Percentiles rank a stretch among this genome's conserved stretches.
Conservation (phyloP, 37 sponge, comb jelly and placozoan genomes). For the Ephydatia muelleri region DNA sequence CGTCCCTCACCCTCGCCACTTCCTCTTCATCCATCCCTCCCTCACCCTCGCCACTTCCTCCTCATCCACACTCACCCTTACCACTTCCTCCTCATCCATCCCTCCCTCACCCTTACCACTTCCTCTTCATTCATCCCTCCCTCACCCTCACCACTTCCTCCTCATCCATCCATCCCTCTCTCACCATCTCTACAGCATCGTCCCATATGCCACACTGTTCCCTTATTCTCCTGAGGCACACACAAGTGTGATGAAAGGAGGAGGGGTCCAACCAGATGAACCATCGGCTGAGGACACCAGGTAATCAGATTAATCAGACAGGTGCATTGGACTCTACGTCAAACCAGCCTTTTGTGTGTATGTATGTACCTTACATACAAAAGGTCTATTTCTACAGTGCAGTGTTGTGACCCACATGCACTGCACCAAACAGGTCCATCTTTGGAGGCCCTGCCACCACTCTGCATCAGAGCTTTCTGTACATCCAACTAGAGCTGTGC, state of each 20-base stretch:
- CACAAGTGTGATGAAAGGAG: neutral
- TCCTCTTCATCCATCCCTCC: neutral
- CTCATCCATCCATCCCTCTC: neutral
- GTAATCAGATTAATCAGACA: too few species aligned
- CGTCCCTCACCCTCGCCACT: neutral
- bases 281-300: neutral
- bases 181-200: neutral
- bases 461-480: slow-evolving; percentile 44
- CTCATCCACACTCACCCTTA: too few species aligned
- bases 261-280: neutral
- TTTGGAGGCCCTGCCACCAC: neutral
- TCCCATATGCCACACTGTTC: neutral
- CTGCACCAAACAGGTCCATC: neutral
- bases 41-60: too few species aligned
- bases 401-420: neutral
- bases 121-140: neutral
- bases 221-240: neutral
- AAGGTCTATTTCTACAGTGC: too few species aligned
- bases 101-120: neutral
- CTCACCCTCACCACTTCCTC: neutral
- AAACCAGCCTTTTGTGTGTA: too few species aligned
- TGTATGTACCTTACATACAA: too few species aligned
- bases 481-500: slow-evolving; percentile 90
- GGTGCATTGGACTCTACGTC: too few species aligned
- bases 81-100: neutral